Percentiles rank a stretch among this genome's conserved stretches.
These are phyloP conservation scores for Myathropa florea DNA, from an alignment of 2,888 invertebrate species.

Conservation along the genomic window DNA sequence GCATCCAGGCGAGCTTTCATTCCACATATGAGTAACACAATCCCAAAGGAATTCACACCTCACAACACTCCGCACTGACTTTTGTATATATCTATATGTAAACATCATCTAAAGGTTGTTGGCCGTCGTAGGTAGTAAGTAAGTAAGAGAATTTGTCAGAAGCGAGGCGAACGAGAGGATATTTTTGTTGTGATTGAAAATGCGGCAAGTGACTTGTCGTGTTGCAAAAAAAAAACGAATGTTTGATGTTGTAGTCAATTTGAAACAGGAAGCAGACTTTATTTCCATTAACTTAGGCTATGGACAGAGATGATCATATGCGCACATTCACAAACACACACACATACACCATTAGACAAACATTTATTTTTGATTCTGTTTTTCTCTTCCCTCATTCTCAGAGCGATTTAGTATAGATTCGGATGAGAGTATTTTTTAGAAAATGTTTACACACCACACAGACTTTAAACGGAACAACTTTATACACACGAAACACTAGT, in stretches of 20 bases:
- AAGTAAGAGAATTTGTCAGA: neutral
- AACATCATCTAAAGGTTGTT: conserved; percentile 47
- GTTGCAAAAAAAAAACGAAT: neutral
- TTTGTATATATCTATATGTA: conserved; percentile 32
- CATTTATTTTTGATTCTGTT: neutral
- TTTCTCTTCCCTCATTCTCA: neutral
- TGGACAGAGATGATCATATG: neutral
- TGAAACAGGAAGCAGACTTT: neutral
- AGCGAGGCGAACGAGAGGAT: neutral
- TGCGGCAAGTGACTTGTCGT: conserved; percentile 12
- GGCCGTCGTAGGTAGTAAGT: conserved; percentile 25
- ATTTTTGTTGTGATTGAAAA: conserved; percentile 31
- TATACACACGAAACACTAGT: neutral
- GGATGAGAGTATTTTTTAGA: neutral
- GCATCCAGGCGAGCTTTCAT: neutral
- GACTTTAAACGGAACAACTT: conserved; percentile 7
- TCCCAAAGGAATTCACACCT: neutral
- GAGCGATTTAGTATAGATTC: neutral
- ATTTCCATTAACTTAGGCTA: neutral
- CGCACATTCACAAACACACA: conserved; percentile 33
- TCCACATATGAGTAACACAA: conserved; percentile 6
- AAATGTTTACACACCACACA: conserved; percentile 6
- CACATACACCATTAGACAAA: neutral
- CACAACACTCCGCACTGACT: conserved; percentile 5
- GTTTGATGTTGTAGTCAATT: conserved; percentile 10